Percentiles rank a stretch among this genome's conserved stretches.
phyloP scores from a whole-genome alignment of 1,140 invertebrate genomes.

The Vanessa tameamea region DNA sequence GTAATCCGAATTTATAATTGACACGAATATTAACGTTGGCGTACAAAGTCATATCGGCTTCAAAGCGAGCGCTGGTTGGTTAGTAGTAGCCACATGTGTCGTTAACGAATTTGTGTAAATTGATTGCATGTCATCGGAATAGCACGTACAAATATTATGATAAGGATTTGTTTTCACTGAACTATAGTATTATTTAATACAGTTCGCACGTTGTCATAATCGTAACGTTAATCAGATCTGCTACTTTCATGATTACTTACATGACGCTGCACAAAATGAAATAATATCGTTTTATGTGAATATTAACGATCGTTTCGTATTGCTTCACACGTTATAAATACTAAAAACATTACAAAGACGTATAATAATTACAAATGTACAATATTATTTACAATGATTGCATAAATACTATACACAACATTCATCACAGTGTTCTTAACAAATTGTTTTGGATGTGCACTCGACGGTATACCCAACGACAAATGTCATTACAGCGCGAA shows the following conservation, averaged over 20 bases:
- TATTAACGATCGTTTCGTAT: background rate
- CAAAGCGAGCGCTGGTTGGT: too few relatives aligned
- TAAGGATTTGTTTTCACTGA: background rate
- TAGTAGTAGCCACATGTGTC: too few relatives aligned
- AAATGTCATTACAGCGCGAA: background rate
- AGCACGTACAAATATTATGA: background rate
- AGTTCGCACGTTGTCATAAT: conserved; percentile 2
- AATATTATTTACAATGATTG: conserved; percentile 15
- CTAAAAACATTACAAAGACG: background rate
- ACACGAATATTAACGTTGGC: too few relatives aligned
- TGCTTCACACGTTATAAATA: background rate
- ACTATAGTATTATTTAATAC: conserved; percentile 16
- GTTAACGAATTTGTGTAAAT: background rate
- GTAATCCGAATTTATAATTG: too few relatives aligned
- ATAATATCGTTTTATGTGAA: background rate
- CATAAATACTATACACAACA: background rate
- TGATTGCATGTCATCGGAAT: background rate
- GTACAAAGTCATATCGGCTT: too few relatives aligned
- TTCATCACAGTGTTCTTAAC: conserved; percentile 16
- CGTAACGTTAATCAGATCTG: conserved; percentile 24
- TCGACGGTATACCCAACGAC: background rate
- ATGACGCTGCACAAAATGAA: background rate
- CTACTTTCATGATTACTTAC: conserved; percentile 16
- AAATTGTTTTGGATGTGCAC: background rate
- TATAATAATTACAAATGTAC: conserved; percentile 1